Evolutionary conservation across 2,113 vertebrate genomes (phyloP), one percentile per base, ranked within the genome.

Genomic region (Lethenteron camtschaticum): DNA sequence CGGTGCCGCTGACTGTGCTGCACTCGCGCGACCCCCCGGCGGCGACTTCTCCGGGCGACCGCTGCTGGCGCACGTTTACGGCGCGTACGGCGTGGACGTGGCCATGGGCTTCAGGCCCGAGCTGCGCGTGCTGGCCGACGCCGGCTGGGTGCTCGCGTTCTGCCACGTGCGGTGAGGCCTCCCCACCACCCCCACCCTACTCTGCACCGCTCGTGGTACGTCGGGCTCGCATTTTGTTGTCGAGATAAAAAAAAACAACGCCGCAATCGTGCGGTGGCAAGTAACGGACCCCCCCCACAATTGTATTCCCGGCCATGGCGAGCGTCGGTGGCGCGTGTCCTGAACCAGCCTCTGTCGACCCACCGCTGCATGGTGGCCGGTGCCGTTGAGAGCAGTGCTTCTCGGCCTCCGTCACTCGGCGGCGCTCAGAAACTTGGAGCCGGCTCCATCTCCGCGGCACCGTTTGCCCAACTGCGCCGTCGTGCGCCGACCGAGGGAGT

Each of bases 141-240:
- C 86, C 60, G 87, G 85, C 56, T 97, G 92, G 94, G 85, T 83
- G 75, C 80, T 99, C 75, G 90, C 88, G 56, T 97, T 88, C 77
- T 99, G 94, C 77, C 94, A 97, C 55, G 85, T 97, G 77, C 85
- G 94, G 94, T 96, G 63, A 81, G 69, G 56, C 56, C 56, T 11
- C 70, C 63, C 13, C 56, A 8, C 11, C 63, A 57, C 10, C 57
- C 57, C 13, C 57, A 56, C 5, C 3, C 55, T 57, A 58, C 55
- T 18, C 12, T 13, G 56, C 16, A 55, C 11, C 70, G 20, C 56
- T 70, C 24, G 18, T 14, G n/a, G 56, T 70, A 57, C 56, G 20
- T 24, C 12, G 18, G 41, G 55, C 10, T 70, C 20, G 57, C 57
- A 70, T 58, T 24, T 18, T 59, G 55, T 18, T 12, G 58, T 24